Base-by-base conservation (phyloP, 2,888 invertebrate genomes). In the Orchesella flavescens region DNA sequence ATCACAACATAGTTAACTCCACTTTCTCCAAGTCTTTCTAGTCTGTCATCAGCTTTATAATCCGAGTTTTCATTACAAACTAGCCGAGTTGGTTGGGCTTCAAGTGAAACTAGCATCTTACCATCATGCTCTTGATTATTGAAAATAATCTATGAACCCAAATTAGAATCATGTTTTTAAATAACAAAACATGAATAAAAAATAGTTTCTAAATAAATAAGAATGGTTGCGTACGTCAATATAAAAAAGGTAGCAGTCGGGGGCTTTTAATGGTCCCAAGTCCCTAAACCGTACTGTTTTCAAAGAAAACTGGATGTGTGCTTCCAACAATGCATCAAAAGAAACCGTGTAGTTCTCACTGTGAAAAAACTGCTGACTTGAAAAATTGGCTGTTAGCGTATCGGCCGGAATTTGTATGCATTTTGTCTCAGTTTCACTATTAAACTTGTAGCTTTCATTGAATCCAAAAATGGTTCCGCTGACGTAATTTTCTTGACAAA, bases 61-160 rank as follows among this genome's bases (percentile, higher is more conserved):
- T 77, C 53, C 4, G 59, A 53, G 89, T 95, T 94, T 17, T 95
- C 96, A 89, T 94, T 93, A 89, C 97, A 97, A 84, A 92, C 91
- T 34, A 96, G 90, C 85, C 96, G 93, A 81, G 92, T 92, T 0
- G 96, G 94, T 88, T 94, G 93, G 0, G 96, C 94, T 88, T 95
- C 94, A 84, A 98, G 90, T 0, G 92, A 92, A 0, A 98, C 90
- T 34, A 95, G 90, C 93, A 98, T 95, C 90, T 98, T 97, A 0
- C 98, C 98, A 90, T 98, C 97, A 89, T 97, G 97, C 89, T 96
- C 96, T 88, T 93, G 93, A 90, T 99, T 98, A 90, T 97, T 95
- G 91, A 97, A 97, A 77, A 92, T 89, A 74, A 98, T 94, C 90
- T 92, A 88, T 3, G n/a, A n/a, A n/a, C n/a, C n/a, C n/a, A n/a